Base-by-base conservation (phyloP, 2,113 vertebrate genomes). In the Ariopsis seemanni region DNA sequence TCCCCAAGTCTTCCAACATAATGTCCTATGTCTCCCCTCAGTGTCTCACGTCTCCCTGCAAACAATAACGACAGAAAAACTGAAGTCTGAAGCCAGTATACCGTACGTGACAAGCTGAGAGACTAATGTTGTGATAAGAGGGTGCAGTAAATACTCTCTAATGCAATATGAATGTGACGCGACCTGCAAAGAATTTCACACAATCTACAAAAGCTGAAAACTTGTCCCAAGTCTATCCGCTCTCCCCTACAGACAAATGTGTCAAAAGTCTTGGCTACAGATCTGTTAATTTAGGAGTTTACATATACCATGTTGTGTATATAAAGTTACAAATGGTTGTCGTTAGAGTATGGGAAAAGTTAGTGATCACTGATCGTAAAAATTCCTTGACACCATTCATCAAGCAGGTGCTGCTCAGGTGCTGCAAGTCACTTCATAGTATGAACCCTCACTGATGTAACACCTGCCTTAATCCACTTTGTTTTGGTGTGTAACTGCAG, bases 401-500 rank as follows among this genome's bases (percentile, higher is more conserved):
- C n/a, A 53, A 30, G 75, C 85, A 86, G 85, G 85, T 86, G 85
- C 58, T 75, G 10, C 69, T 34, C 55, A 85, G 4, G 34, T 53
- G 82, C 20, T 53, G 50, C 25, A 5, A 79, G 52, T 30, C 52
- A 79, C 77, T 78, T n/a, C 25, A 48, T 10, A 22, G 42, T 67
- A 63, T 69, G n/a, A 79, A 78, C 42, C 50, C 48, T 20, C 58
- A 1, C 1, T 62, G 57, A 83, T 75, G 55, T 34, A 83, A 83
- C 85, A 86, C 77, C 77, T 86, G 85, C 63, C 63, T 71, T 71
- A 86, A 81, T 80, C 85, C 75, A 55, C 12, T n/a, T 67, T 48
- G 42, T 75, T 50, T 34, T 82, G 17, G 85, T 79, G 50, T 4
- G 15, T 78, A 69, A 81, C 30, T 74, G 52, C 79, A 87, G 25